phyloP scores from a whole-genome alignment of 2,888 invertebrate genomes.

The Ligdia adustata region DNA sequence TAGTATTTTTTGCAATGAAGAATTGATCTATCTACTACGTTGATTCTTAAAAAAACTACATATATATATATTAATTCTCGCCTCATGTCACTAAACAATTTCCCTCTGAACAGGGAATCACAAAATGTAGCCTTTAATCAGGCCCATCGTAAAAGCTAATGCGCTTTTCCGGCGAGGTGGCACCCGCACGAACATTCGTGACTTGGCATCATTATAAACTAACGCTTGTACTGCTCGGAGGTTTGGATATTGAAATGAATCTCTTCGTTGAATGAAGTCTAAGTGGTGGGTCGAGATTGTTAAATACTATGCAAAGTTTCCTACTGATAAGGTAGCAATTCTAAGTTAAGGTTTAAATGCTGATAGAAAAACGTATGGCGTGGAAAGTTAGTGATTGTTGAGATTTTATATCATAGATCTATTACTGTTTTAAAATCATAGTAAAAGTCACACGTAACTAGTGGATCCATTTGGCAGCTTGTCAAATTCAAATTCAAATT shows the following conservation, averaged over 20 bases:
- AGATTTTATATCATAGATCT: too few relatives aligned
- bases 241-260: constrained; percentile 33
- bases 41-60: too few relatives aligned
- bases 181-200: constrained; percentile 36
- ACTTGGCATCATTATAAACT: constrained; percentile 31
- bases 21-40: too few relatives aligned
- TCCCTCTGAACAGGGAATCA: constrained; percentile 26
- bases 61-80: background rate
- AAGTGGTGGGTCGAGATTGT: constrained; percentile 12
- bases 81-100: constrained; percentile 16
- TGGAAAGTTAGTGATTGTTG: too few relatives aligned
- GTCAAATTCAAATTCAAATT: too few relatives aligned
- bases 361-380: too few relatives aligned
- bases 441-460: too few relatives aligned
- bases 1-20: too few relatives aligned
- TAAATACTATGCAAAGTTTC: background rate
- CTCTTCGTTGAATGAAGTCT: constrained; percentile 23
- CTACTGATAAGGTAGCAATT: too few relatives aligned
- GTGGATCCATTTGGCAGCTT: too few relatives aligned
- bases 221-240: constrained; percentile 22
- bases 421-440: too few relatives aligned
- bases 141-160: constrained; percentile 38
- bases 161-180: constrained; percentile 29
- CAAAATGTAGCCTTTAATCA: constrained; percentile 35
- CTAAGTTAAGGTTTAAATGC: too few relatives aligned